Percentiles rank a stretch among this genome's conserved stretches.
Conservation (phyloP, 2,113 vertebrate species). For the Triplophysa tibetana region DNA sequence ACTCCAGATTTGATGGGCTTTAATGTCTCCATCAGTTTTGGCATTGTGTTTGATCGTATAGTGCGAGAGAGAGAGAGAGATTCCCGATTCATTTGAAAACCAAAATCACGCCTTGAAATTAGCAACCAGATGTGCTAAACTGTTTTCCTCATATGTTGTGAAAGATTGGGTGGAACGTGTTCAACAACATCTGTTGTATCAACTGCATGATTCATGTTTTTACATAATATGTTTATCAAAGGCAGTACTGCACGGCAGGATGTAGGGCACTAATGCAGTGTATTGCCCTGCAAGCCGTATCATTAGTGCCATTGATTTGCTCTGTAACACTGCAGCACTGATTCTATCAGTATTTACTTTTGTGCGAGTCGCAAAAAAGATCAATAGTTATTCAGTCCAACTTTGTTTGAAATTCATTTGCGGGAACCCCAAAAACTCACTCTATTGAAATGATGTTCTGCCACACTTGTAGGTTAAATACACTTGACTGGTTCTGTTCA, state of each 20-base stretch:
- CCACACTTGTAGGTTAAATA: not conserved
- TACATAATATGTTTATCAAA: slow-evolving; percentile 17
- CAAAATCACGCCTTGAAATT: slow-evolving; percentile 27
- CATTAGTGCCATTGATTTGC: not conserved
- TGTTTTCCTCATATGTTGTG: slow-evolving; percentile 14
- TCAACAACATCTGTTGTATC: not conserved
- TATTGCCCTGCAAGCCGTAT: not conserved
- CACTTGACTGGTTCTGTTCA: not conserved
- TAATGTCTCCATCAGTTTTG: not conserved
- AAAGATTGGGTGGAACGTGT: slow-evolving; percentile 2
- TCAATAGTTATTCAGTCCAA: no score
- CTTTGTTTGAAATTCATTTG: no score
- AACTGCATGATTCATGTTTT: not conserved
- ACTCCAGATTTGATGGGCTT: not conserved
- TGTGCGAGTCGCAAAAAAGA: not conserved
- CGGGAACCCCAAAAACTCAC: not conserved
- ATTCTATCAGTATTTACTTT: not conserved
- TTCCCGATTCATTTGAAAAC: slow-evolving; percentile 21
- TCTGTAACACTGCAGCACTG: not conserved
- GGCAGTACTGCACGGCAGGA: not conserved
- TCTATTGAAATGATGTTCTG: no score
- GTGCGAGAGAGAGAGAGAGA: not conserved
- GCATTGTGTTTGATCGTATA: not conserved
- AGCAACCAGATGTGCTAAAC: slow-evolving; percentile 13
- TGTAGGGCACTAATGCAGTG: not conserved